Conservation (phyloP, 2,113 vertebrate genomes). For the Odocoileus hemionus region DNA sequence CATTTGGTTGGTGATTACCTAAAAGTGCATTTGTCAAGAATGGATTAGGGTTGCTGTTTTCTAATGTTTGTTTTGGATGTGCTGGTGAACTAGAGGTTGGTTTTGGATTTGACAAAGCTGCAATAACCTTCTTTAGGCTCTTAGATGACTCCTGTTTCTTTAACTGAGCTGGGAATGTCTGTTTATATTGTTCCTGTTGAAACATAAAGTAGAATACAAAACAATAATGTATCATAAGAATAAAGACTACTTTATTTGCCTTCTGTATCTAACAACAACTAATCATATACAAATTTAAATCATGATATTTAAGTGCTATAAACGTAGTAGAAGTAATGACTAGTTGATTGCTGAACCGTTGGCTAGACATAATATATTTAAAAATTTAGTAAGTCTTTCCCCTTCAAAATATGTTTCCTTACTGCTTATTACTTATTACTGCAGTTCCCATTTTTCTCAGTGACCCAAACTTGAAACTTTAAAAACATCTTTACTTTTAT, state of each 20-base stretch:
- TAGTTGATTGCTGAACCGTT: background rate
- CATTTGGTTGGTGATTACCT: constrained; percentile 90
- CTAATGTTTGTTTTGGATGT: constrained; percentile 82
- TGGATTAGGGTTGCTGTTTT: constrained; percentile 87
- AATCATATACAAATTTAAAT: background rate
- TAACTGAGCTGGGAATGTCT: constrained; percentile 84
- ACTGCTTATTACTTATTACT: background rate
- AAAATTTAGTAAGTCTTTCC: background rate
- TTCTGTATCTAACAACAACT: background rate
- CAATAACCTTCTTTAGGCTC: constrained; percentile 87
- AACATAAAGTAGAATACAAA: constrained; percentile 69
- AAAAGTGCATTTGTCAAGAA: constrained; percentile 95
- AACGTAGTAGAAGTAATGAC: background rate
- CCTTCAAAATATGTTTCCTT: background rate
- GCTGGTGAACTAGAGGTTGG: constrained; percentile 82
- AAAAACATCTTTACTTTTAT: background rate
- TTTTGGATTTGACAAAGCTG: constrained; percentile 83
- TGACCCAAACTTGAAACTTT: background rate
- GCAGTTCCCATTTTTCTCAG: background rate
- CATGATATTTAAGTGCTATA: background rate
- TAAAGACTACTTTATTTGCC: background rate
- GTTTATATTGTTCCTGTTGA: constrained; percentile 88
- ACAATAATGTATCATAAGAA: constrained; percentile 42
- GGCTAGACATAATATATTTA: background rate
- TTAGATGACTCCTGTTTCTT: constrained; percentile 87